Base-by-base conservation (phyloP, 2,113 vertebrate species). In the Apistogramma diplotaenia region DNA sequence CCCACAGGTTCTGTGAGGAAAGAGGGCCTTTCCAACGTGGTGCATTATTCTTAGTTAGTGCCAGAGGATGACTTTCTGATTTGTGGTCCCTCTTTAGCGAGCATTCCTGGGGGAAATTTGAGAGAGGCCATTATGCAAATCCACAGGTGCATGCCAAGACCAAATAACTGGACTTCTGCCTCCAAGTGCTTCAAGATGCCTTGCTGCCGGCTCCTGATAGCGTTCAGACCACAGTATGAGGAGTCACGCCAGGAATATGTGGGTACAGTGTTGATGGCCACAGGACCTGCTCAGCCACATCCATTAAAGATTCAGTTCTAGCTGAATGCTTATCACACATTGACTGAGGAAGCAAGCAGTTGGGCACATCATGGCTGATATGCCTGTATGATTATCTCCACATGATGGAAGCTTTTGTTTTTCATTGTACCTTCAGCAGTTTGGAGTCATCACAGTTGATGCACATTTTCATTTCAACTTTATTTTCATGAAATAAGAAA, bases 91-190 rank as follows among this genome's bases (percentile, higher is more conserved):
- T 89, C 84, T 93, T 91, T 89, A 89, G 87, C 86, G 67, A 87
- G 79, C 92, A 93, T 94, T 93, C 90, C 92, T 86, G 61, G 43
- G 85, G 90, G 93, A 82, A 92, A 93, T 92, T 87, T 87, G 90
- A 94, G 90, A 91, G 74, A 90, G 87, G 78, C 86, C 87, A 94
- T 95, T 94, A 95, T 96, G 94, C 92, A 94, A 95, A 95, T 95
- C 84, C 82, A 85, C 93, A 92, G 90, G 92, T 91, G 91, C 81
- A 91, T 93, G 94, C 93, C 93, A 93, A 91, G 91, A 91, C 82
- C 83, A 84, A 89, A 89, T 85, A 90, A 89, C 82, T 83, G 80
- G 86, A 88, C 83, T 89, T 43, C 85, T 86, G 75, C 79, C 86
- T 93, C 88, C 89, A 92, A 95, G 91, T 93, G 88, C 87, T 95